Evolutionary conservation across 1,140 invertebrate species (phyloP).

Genomic region (Pseudomyrmex concolor): DNA sequence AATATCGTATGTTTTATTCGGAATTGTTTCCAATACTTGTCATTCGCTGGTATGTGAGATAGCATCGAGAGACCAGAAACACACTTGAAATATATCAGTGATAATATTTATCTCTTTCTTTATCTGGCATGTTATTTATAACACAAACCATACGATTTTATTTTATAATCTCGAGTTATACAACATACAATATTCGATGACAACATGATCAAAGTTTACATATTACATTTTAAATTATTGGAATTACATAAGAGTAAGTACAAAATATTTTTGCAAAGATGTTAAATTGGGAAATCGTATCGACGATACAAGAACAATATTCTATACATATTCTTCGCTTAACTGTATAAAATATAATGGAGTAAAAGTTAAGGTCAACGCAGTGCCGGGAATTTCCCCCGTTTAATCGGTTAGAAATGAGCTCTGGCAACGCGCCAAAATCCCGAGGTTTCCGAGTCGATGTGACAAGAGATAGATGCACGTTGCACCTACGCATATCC

Average conservation of each 20-base stretch:
- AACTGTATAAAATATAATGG: not conserved
- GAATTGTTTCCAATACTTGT: slow-evolving; percentile 15
- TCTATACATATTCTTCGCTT: not conserved
- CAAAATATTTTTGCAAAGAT: no score
- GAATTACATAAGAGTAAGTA: not conserved
- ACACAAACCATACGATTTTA: no score
- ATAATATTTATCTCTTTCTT: not conserved
- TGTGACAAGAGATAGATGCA: slow-evolving; percentile 37
- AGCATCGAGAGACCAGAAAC: not conserved
- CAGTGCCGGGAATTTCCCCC: slow-evolving; percentile 1
- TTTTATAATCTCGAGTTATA: not conserved
- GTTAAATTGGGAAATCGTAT: no score
- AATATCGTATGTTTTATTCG: not conserved
- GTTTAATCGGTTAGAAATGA: slow-evolving; percentile 39
- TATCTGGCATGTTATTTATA: no score
- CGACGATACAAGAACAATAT: no score
- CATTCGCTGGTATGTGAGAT: not conserved
- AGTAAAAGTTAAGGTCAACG: not conserved
- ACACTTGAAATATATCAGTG: not conserved
- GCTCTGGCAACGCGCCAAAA: slow-evolving; percentile 13
- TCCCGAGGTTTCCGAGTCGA: slow-evolving; percentile 12
- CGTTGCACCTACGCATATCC: slow-evolving; percentile 50
- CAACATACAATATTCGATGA: not conserved
- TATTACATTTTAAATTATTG: slow-evolving; percentile 9
- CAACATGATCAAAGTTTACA: not conserved